Conservation (phyloP, 2,113 vertebrate genomes). For the Motacilla alba region DNA sequence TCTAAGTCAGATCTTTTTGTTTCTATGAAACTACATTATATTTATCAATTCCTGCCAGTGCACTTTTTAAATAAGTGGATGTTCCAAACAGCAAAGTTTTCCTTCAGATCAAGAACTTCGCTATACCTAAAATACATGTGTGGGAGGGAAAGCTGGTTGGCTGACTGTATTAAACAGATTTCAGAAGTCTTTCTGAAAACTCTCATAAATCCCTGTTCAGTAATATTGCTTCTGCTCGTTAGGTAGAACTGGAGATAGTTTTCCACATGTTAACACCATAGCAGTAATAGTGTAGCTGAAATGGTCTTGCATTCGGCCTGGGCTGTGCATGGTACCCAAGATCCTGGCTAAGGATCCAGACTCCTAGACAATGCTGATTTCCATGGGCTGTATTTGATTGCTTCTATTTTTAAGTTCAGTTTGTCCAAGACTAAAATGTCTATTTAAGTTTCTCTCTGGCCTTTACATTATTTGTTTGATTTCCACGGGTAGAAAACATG, state of each 20-base stretch:
- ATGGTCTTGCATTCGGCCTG: not conserved
- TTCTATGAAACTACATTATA: not conserved
- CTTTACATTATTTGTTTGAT: not conserved
- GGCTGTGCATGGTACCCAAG: not conserved
- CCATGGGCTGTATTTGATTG: not conserved
- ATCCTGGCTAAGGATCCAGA: not conserved
- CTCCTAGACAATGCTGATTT: not conserved
- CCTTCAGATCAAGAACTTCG: not conserved
- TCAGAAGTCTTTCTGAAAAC: not conserved
- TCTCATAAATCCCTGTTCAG: not conserved
- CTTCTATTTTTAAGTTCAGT: not conserved
- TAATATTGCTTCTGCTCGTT: not conserved
- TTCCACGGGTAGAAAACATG: not conserved
- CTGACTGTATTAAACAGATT: not conserved
- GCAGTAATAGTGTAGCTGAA: not conserved
- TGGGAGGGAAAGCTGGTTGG: not conserved
- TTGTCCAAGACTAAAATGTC: not conserved
- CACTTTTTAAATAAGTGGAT: not conserved
- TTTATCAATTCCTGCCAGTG: not conserved
- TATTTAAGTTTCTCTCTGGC: not conserved
- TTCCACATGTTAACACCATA: not conserved
- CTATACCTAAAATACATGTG: not conserved
- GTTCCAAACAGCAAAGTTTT: not conserved
- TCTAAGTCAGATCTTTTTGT: not conserved
- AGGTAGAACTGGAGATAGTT: not conserved